Evolutionary conservation across 2,888 invertebrate genomes (phyloP).

Genomic region (Reticulitermes lucifugus): DNA sequence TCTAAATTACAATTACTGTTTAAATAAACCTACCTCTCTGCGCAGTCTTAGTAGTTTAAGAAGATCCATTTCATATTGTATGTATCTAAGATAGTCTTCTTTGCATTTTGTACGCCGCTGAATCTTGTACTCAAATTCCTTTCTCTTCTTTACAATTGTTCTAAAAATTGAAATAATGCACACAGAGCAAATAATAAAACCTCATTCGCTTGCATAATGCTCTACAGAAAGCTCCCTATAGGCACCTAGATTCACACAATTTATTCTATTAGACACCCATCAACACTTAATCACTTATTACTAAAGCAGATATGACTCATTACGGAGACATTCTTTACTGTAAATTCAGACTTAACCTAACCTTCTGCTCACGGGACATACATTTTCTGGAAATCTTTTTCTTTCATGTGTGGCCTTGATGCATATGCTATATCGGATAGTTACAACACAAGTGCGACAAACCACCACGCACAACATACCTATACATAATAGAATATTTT

Average conservation of each 20-base stretch:
- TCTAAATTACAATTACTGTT: no score
- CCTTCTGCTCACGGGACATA: neutral
- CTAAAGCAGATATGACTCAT: neutral
- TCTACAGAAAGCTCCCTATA: no score
- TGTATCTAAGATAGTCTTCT: slow-evolving; percentile 77
- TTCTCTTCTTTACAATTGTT: slow-evolving; percentile 75
- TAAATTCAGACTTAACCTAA: no score
- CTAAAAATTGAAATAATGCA: slow-evolving; percentile 62
- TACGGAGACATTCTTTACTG: no score
- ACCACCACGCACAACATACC: no score
- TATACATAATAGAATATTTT: neutral
- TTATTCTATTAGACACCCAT: neutral
- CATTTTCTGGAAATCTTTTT: neutral
- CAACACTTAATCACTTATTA: neutral
- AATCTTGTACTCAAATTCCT: slow-evolving; percentile 79
- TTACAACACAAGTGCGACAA: neutral
- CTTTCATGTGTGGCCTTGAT: neutral
- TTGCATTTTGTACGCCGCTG: slow-evolving; percentile 75
- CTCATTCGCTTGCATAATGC: no score
- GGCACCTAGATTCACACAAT: no score
- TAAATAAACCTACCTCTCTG: slow-evolving; percentile 64
- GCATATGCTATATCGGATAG: neutral
- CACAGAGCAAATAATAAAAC: neutral
- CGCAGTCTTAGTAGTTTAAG: slow-evolving; percentile 74
- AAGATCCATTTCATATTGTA: slow-evolving; percentile 77